Conservation (phyloP, 2,797 vertebrate genomes). For the Remorina albescens region DNA sequence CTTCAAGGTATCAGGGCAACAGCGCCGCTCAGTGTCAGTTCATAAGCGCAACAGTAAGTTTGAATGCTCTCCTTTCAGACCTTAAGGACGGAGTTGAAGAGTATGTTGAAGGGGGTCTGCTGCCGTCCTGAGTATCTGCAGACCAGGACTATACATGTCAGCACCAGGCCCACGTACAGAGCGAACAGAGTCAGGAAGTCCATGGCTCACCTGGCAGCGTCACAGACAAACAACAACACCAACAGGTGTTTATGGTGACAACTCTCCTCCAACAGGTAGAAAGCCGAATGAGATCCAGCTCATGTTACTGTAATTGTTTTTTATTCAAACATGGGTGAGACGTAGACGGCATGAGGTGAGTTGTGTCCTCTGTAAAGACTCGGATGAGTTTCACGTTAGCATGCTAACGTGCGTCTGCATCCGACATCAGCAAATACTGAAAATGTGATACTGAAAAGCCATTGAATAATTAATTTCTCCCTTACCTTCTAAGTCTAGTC, state of each 20-base stretch:
- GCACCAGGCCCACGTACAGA: slow-evolving; percentile 85
- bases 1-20: not conserved
- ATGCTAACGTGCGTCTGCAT: slow-evolving; percentile 20
- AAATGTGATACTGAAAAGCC: not conserved
- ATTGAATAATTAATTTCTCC: not conserved
- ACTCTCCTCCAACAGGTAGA: not conserved
- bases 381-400: slow-evolving; percentile 30
- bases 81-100: slow-evolving; percentile 61
- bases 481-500: slow-evolving; percentile 29
- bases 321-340: not conserved
- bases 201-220: slow-evolving; percentile 81
- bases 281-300: not conserved
- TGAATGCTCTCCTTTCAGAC: slow-evolving; percentile 57
- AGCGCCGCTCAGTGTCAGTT: slow-evolving; percentile 42
- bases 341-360: accelerated
- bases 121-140: slow-evolving; percentile 85
- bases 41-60: not conserved
- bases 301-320: accelerated
- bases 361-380: not conserved
- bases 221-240: slow-evolving; percentile 32
- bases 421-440: slow-evolving; percentile 21
- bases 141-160: slow-evolving; percentile 78
- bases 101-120: slow-evolving; percentile 69
- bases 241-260: slow-evolving; percentile 52
- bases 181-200: slow-evolving; percentile 92